Percentiles rank a stretch among this genome's conserved stretches.
Evolutionary conservation across 2,797 vertebrate species (phyloP).

Genomic region (Diceros bicornis): DNA sequence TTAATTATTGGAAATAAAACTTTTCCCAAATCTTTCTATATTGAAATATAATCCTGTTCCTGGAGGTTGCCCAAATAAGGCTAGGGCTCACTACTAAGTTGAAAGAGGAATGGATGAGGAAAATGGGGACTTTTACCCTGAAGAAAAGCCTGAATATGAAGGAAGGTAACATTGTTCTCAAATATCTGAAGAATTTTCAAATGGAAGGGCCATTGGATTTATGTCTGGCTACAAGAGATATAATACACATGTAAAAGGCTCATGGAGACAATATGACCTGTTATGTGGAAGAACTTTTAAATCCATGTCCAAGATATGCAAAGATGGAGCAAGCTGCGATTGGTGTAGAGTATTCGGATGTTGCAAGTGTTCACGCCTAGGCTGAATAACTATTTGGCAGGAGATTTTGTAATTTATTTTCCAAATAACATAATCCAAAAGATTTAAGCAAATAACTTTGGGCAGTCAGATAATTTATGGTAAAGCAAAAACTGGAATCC

Average conservation of each 20-base stretch:
- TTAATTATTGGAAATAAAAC: background rate
- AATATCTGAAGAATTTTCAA: background rate
- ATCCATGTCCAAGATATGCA: background rate
- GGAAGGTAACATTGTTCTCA: background rate
- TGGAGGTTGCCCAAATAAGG: background rate
- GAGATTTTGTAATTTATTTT: slow-evolving; percentile 44
- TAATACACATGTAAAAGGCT: background rate
- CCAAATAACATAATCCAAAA: slow-evolving; percentile 5
- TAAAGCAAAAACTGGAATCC: slow-evolving; percentile 15
- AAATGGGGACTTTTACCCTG: background rate
- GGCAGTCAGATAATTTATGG: background rate
- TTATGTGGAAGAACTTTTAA: background rate
- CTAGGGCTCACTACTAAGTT: background rate
- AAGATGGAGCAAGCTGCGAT: background rate
- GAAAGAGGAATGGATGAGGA: background rate
- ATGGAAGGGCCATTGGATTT: background rate
- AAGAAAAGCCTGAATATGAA: background rate
- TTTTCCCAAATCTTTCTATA: background rate
- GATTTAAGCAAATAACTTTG: background rate
- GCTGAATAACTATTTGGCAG: background rate
- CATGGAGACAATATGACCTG: background rate
- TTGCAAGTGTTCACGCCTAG: background rate
- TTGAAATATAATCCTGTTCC: background rate
- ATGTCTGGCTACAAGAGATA: background rate
- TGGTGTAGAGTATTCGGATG: background rate